Conservation (phyloP, 1,140 invertebrate species). For the Ceratitis capitata region DNA sequence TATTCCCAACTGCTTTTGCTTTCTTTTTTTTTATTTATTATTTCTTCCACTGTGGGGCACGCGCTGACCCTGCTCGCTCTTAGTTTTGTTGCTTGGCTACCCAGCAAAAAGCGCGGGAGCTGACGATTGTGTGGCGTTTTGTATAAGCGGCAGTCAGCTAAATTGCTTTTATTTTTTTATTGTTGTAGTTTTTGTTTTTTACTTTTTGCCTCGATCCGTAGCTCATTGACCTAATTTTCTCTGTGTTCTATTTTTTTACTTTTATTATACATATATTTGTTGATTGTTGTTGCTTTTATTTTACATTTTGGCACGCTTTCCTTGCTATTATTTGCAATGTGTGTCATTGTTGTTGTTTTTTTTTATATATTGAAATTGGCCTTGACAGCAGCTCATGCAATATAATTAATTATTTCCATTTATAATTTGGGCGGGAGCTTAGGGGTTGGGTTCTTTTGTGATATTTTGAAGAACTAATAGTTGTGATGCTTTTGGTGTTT, state of each 20-base stretch:
- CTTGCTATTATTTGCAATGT: background rate
- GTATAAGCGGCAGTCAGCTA: background rate
- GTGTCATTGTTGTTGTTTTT: background rate
- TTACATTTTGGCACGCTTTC: constrained; percentile 13
- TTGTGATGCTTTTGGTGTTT: too few species aligned
- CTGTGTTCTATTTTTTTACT: background rate
- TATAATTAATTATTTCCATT: constrained; percentile 29
- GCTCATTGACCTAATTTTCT: constrained; percentile 32
- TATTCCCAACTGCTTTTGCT: too few species aligned
- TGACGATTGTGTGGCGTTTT: background rate
- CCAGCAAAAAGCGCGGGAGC: constrained; percentile 20
- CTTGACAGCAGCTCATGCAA: background rate
- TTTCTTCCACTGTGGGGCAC: background rate
- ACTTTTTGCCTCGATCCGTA: background rate
- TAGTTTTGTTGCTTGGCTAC: background rate
- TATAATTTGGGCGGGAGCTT: background rate
- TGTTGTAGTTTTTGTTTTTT: background rate
- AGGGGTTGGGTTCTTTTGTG: background rate
- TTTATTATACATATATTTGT: background rate
- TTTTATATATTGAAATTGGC: too few species aligned
- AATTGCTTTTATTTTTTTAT: background rate
- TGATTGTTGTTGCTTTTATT: constrained; percentile 12
- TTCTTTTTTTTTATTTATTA: too few species aligned
- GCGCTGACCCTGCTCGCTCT: background rate
- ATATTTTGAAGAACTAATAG: too few species aligned